phyloP scores from a whole-genome alignment of 2,797 vertebrate genomes.

The Leptatherina wallacei region DNA sequence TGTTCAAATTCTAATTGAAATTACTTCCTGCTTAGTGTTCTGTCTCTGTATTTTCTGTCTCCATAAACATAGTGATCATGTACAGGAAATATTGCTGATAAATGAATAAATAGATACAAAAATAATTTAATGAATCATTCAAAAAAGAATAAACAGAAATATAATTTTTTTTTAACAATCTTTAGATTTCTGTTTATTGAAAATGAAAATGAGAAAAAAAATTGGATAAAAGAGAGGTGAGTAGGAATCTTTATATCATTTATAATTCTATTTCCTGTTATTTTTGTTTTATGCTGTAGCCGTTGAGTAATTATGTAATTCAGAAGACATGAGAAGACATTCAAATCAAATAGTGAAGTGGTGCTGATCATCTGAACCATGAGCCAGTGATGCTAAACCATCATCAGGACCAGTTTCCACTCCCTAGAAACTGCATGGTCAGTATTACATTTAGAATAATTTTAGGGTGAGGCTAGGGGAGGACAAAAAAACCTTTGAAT shows the following conservation, averaged over 20 bases:
- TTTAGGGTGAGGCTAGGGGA: constrained; percentile 60
- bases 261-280: constrained; percentile 6
- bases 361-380: constrained; percentile 49
- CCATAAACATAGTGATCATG: constrained; percentile 19
- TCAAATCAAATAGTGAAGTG: constrained; percentile 23
- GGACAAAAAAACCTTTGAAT: constrained; percentile 44
- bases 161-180: no score
- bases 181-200: neutral
- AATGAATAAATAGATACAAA: neutral
- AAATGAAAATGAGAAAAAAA: neutral
- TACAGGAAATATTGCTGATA: neutral
- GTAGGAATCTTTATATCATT: no score
- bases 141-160: neutral
- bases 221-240: constrained; percentile 1
- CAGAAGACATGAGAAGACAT: constrained; percentile 27
- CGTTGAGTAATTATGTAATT: constrained; percentile 37
- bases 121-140: no score
- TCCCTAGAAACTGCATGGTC: constrained; percentile 62
- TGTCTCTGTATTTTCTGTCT: constrained; percentile 10
- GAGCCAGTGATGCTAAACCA: constrained; percentile 69
- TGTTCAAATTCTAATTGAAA: constrained; percentile 22
- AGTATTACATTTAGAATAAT: constrained; percentile 74
- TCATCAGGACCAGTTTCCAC: constrained; percentile 60
- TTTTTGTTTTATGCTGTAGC: constrained; percentile 20
- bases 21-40: constrained; percentile 10